Evolutionary conservation across 1,140 invertebrate species (phyloP).

Genomic region (Drosophila ananassae): DNA sequence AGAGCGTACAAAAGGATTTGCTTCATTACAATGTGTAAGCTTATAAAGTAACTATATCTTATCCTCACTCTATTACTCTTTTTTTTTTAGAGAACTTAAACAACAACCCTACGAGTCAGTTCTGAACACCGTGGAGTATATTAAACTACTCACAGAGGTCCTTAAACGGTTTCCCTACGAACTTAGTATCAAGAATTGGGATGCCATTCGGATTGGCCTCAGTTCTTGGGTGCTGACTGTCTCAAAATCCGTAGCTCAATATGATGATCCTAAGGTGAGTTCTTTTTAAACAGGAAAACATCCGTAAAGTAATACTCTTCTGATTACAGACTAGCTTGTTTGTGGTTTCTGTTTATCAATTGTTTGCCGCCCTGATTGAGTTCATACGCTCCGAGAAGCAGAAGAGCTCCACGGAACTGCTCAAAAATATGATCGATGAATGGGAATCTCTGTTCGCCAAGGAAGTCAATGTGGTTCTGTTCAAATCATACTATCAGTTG

Average conservation of each 20-base stretch:
- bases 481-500: slow-evolving; percentile 84
- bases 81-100: slow-evolving; percentile 41
- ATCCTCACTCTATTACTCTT: background rate
- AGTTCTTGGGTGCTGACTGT: slow-evolving; percentile 86
- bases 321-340: slow-evolving; percentile 84
- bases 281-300: background rate
- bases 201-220: slow-evolving; percentile 87
- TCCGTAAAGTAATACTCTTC: background rate
- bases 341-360: slow-evolving; percentile 84
- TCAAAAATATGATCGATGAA: slow-evolving; percentile 85
- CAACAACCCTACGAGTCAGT: slow-evolving; percentile 56
- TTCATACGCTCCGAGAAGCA: slow-evolving; percentile 84
- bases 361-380: slow-evolving; percentile 84
- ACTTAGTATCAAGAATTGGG: slow-evolving; percentile 86
- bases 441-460: slow-evolving; percentile 86
- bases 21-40: slow-evolving; percentile 78
- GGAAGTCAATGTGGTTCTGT: slow-evolving; percentile 85
- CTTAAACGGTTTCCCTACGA: slow-evolving; percentile 82
- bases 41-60: background rate
- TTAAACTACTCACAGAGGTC: slow-evolving; percentile 84
- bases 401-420: slow-evolving; percentile 84
- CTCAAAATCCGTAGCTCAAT: slow-evolving; percentile 83
- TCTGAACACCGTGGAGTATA: slow-evolving; percentile 80
- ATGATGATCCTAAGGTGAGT: slow-evolving; percentile 83
- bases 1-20: slow-evolving; percentile 58